Conservation (phyloP, 2,888 invertebrate species). For the Meiosimyza platycephala region DNA sequence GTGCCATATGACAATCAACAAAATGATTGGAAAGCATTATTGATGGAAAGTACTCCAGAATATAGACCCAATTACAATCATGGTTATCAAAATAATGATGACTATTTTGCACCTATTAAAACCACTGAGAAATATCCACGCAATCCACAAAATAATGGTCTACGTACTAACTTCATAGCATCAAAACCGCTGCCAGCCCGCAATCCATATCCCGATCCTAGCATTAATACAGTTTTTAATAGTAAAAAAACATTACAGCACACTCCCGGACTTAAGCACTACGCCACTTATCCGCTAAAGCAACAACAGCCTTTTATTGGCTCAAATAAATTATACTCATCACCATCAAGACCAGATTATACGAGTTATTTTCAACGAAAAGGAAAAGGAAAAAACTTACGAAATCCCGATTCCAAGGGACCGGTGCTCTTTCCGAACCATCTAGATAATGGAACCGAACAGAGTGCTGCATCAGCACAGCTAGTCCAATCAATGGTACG, state of each 20-base stretch:
- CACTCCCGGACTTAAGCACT: constrained; percentile 67
- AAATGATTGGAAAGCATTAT: constrained; percentile 62
- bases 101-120: constrained; percentile 51
- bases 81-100: constrained; percentile 51
- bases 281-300: constrained; percentile 65
- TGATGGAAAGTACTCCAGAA: constrained; percentile 50
- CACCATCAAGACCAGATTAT: constrained; percentile 55
- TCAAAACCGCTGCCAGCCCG: constrained; percentile 50
- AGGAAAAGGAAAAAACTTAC: constrained; percentile 57
- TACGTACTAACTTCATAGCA: constrained; percentile 54
- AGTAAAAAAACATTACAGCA: constrained; percentile 64
- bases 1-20: constrained; percentile 50
- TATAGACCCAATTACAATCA: constrained; percentile 38
- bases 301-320: constrained; percentile 39
- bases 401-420: constrained; percentile 41
- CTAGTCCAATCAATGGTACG: constrained; percentile 63
- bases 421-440: constrained; percentile 47
- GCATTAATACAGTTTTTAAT: constrained; percentile 55
- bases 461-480: constrained; percentile 59
- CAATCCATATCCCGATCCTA: constrained; percentile 50
- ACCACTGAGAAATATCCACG: constrained; percentile 45
- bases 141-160: constrained; percentile 29
- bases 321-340: constrained; percentile 48
- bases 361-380: constrained; percentile 61
- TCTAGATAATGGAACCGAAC: constrained; percentile 50